Evolutionary conservation across 92 coral and sea anemone genomes (phyloP), one percentile per base, ranked within the genome.

Genomic region (Bergia puertoricense): DNA sequence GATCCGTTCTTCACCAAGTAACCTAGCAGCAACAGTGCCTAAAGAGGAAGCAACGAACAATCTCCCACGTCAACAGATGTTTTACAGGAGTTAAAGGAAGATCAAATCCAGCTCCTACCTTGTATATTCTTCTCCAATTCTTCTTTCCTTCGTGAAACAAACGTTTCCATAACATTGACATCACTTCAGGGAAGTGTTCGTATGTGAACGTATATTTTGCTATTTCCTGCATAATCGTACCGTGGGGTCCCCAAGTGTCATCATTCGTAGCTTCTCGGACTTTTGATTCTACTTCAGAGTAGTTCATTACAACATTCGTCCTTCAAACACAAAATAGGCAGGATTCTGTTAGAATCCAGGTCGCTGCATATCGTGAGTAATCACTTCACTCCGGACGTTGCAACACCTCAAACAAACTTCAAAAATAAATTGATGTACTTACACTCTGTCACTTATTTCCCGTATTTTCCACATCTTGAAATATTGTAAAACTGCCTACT

Each of bases 171-270:
- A 97, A 89, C 99, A 97, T 97, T 4, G 99, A 95, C 99, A 97
- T 94, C 10, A 97, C 99, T 85, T 97, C 98, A 71, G 99, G 98
- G 85, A 97, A 97, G 77, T 97, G 99, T 80, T 97, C 99, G 85
- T 97, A 97, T 13, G 99, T 97, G 90, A 71, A 97, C 42, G 99
- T 97, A 85, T 92, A 97, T 84, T 92, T 92, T 18, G 99, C 99
- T 51, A 97, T 89, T 94, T 97, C 99, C 78, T 90, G 92, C 99
- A 97, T 97, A 76, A 97, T 85, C 50, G 95, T 76, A 4, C 99
- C 99, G 93, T 97, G 99, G 38, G 99, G 99, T 0, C 99, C 99
- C 99, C 99, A 97, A 18, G 98, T 94, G 79, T 97, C 99, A 78
- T 97, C 99, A 87, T 97, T 97, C 65, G 99, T 97, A 46, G 99